Base-by-base conservation (phyloP, 2,888 invertebrate genomes). In the Stratiomys singularior region DNA sequence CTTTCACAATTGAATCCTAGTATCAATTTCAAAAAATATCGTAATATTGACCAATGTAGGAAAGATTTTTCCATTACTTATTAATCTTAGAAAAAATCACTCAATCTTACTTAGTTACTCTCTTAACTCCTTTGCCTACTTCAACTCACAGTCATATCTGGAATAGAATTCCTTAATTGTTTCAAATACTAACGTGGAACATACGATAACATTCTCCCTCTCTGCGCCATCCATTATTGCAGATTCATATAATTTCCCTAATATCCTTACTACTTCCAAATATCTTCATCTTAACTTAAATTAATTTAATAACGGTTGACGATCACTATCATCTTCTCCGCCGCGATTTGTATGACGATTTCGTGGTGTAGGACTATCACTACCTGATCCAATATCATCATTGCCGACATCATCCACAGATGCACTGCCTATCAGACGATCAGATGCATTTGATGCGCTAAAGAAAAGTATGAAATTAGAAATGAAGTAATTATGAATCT, bases 331-430 rank as follows among this genome's bases (percentile, higher is more conserved):
- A 25, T 7, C 58, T 56, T 67, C 30, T 28, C 80, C 80, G 27
- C 77, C 76, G 23, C 80, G 79, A 74, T 78, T 79, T 23, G 79
- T 30, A 67, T 79, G 78, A 18, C 80, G 81, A 77, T 80, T 80
- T 21, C 82, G 56, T 23, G 80, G 63, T 46, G 76, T 25, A 21
- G 80, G 69, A 63, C 78, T 71, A 3, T 76, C 78, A 18, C 11
- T 30, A 0, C 37, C 21, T 1, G 58, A 60, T 7, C 44, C 52
- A 9, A 78, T 30, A 74, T 81, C 80, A 25, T 80, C 79, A 18
- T 78, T 78, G 27, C 56, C 47, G 37, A 81, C 77, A 28, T 80
- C 80, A 25, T 81, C 81, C 7, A 80, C 80, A 28, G 81, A 81
- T 23, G 69, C 79, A 25, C 79, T 80, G 13, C 44, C 77, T 0